Percentiles rank a stretch among this genome's conserved stretches.
phyloP scores from a whole-genome alignment of 37 sponge, comb jelly and placozoan species.

The Beroe forskalii region DNA sequence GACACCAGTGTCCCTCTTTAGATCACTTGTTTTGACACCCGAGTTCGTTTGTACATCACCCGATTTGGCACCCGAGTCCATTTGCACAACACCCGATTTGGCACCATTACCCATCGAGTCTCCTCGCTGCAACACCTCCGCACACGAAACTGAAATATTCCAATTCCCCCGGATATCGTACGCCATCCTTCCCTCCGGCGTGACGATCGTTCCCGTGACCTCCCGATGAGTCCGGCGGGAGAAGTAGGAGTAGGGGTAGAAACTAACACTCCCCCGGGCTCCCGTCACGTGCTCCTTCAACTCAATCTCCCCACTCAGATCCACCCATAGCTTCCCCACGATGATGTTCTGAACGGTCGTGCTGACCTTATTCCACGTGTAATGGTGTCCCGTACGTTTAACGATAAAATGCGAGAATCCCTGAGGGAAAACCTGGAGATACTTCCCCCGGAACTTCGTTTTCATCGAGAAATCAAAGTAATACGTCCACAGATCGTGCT shows the following conservation, averaged over 20 bases:
- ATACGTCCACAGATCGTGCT: conserved; percentile 86
- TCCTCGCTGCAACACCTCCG: conserved; percentile 63
- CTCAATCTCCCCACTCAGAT: conserved; percentile 91
- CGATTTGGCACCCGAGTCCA: too few relatives aligned
- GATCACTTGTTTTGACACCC: too few relatives aligned
- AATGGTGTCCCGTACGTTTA: conserved; percentile 85
- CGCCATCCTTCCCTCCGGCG: conserved; percentile 66
- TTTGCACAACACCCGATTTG: background rate
- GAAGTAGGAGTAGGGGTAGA: conserved; percentile 82
- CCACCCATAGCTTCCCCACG: conserved; percentile 93
- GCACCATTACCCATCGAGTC: conserved; percentile 67
- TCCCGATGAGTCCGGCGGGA: conserved; percentile 63
- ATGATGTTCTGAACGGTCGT: conserved; percentile 96
- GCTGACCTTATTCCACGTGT: conserved; percentile 79
- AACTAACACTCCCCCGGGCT: conserved; percentile 80
- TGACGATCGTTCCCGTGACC: conserved; percentile 78
- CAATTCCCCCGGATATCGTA: conserved; percentile 85
- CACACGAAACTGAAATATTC: conserved; percentile 78
- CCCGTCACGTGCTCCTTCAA: conserved; percentile 86
- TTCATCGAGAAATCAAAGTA: conserved; percentile 94
- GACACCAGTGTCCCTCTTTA: too few relatives aligned
- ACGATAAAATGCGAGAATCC: conserved; percentile 84
- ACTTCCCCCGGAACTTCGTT: conserved; percentile 97
- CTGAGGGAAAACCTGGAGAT: conserved; percentile 79
- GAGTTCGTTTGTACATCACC: too few relatives aligned